Evolutionary conservation across 2,113 vertebrate species (phyloP), one percentile per base, ranked within the genome.

Genomic region (Tragelaphus imberbis): DNA sequence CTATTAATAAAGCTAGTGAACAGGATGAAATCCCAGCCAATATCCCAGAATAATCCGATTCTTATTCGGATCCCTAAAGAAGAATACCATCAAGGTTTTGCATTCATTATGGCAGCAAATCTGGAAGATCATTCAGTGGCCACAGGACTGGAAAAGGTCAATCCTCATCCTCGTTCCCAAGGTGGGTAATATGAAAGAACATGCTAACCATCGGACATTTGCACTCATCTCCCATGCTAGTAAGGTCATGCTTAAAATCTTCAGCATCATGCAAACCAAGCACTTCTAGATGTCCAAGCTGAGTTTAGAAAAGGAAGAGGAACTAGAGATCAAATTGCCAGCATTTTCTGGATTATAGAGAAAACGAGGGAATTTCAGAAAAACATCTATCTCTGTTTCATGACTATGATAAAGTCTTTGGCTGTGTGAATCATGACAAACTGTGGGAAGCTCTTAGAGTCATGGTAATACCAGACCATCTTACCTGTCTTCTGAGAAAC

Each of bases 151-250:
- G 68, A 40, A 25, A 75, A 75, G 19, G 21, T 75, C 68, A 40
- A 1, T 40, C 36, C n/a, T 23, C 68, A 75, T 40, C 36, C 68
- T 40, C 68, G 25, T 71, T 71, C 5, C n/a, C 68, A 71, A 40
- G n/a, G 23, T 23, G 19, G 68, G 68, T 71, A 40, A 23, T 71
- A 40, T 19, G 19, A 40, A 71, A 71, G 68, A 71, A 71, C 19
- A 23, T 6, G 68, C 21, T 40, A 71, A 71, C 11, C n/a, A 40
- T 40, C 0, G 0, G n/a, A 71, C 19, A 23, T 23, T 13, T 23
- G 68, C 5, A 2, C n/a, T 40, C 68, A 40, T 71, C 68, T 40
- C 36, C n/a, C 19, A 13, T 71, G 19, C 19, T 71, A 40, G n/a
- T 71, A 40, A 71, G 19, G 68, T 71, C 68, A 13, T 71, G 19